Evolutionary conservation across 2,113 vertebrate species (phyloP).

Genomic region (Phyllopteryx taeniolatus): DNA sequence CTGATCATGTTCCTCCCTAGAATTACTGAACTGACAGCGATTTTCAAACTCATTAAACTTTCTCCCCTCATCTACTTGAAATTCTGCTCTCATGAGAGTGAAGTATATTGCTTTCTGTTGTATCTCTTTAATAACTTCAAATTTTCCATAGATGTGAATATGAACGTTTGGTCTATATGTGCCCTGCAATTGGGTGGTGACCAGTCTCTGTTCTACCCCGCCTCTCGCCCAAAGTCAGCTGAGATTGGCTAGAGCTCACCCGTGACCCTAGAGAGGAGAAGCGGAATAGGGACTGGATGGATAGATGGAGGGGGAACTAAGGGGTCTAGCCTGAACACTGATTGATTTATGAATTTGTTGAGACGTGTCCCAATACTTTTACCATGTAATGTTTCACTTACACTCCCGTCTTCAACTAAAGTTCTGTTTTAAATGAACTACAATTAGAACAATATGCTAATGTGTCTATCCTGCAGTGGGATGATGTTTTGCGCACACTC

Average conservation of each 20-base stretch:
- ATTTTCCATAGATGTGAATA: too few relatives aligned
- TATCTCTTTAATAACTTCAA: neutral
- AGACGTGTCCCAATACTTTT: neutral
- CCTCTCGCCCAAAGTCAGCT: too few relatives aligned
- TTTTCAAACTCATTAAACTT: constrained; percentile 42
- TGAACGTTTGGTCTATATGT: too few relatives aligned
- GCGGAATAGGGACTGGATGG: too few relatives aligned
- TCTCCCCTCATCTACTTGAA: constrained; percentile 24
- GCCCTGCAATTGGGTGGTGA: too few relatives aligned
- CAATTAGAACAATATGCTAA: constrained; percentile 62
- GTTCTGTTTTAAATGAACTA: constrained; percentile 40
- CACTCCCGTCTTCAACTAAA: neutral
- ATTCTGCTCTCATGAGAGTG: constrained; percentile 29
- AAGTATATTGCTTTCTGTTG: constrained; percentile 1
- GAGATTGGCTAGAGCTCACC: too few relatives aligned
- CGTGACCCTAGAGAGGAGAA: too few relatives aligned
- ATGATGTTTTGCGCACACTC: constrained; percentile 16
- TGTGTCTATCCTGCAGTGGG: constrained; percentile 18
- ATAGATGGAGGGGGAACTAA: neutral
- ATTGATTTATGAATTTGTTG: neutral
- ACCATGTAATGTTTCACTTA: neutral
- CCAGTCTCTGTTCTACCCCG: too few relatives aligned
- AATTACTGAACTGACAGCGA: neutral
- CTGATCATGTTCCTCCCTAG: constrained; percentile 14
- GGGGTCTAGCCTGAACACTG: neutral